phyloP scores from a whole-genome alignment of 2,113 vertebrate species.

The Phasianus colchicus region DNA sequence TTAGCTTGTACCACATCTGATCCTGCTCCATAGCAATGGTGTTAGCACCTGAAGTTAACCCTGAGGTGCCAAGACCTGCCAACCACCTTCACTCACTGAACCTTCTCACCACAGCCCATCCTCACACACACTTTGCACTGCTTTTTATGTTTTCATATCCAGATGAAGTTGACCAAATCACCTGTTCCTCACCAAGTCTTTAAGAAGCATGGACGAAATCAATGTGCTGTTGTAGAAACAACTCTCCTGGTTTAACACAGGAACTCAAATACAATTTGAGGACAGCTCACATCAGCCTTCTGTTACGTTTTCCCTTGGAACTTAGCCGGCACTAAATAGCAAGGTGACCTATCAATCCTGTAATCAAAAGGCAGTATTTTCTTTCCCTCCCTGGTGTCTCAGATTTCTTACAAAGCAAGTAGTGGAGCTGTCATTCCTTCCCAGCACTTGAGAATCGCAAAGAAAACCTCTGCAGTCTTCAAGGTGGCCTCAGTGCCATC shows the following conservation, averaged over 20 bases:
- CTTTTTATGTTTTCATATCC: background rate
- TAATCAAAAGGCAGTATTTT: background rate
- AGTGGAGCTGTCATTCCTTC: background rate
- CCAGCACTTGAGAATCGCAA: background rate
- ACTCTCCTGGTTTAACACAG: background rate
- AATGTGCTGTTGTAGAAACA: background rate
- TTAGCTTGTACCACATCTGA: background rate
- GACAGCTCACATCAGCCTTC: background rate
- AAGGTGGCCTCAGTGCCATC: background rate
- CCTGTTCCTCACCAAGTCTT: background rate
- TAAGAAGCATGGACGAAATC: background rate
- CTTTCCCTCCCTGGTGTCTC: background rate
- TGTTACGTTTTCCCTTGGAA: background rate
- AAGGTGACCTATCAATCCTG: background rate
- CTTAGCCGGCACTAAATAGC: background rate
- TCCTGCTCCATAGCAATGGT: background rate
- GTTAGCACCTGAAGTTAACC: background rate
- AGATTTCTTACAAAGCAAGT: background rate
- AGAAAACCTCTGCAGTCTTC: conserved; percentile 10
- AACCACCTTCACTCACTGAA: background rate
- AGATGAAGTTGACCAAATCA: background rate
- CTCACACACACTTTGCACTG: background rate
- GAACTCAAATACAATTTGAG: rapidly evolving
- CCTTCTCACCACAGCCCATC: background rate
- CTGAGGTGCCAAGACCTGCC: background rate